phyloP scores from a whole-genome alignment of 2,888 invertebrate genomes.

The Luperina nickerlii region DNA sequence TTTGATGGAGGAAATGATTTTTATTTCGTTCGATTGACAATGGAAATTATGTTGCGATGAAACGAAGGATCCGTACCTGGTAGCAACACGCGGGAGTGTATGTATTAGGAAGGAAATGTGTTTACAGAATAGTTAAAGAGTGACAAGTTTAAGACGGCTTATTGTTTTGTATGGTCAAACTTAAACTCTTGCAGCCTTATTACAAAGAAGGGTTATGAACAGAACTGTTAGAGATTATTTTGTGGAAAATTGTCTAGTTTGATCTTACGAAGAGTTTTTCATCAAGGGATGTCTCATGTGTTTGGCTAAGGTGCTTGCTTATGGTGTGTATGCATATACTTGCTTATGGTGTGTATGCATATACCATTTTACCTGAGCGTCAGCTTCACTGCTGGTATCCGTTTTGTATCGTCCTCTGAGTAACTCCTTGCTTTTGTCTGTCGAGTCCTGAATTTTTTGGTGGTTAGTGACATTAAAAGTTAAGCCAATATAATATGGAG shows the following conservation, averaged over 20 bases:
- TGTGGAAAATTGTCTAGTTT: background rate
- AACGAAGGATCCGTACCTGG: conserved; percentile 19
- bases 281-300: background rate
- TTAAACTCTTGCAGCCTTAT: too few relatives aligned
- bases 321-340: background rate
- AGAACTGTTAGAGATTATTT: background rate
- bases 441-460: conserved; percentile 72
- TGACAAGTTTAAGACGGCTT: too few relatives aligned
- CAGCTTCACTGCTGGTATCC: conserved; percentile 75
- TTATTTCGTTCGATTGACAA: conserved; percentile 45
- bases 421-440: conserved; percentile 77
- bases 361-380: conserved; percentile 76
- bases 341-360: background rate
- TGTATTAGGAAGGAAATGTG: conserved; percentile 2
- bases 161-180: too few relatives aligned
- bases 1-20: conserved; percentile 34
- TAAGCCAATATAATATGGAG: conserved; percentile 24
- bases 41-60: conserved; percentile 43
- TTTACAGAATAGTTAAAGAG: background rate
- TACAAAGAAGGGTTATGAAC: too few relatives aligned
- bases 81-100: conserved; percentile 4
- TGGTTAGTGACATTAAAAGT: conserved; percentile 20
- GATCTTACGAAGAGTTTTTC: background rate
- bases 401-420: conserved; percentile 69
- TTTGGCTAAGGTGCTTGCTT: background rate